Evolutionary conservation across 2,888 invertebrate genomes (phyloP), one percentile per base, ranked within the genome.

Genomic region (Escarpia spicata): DNA sequence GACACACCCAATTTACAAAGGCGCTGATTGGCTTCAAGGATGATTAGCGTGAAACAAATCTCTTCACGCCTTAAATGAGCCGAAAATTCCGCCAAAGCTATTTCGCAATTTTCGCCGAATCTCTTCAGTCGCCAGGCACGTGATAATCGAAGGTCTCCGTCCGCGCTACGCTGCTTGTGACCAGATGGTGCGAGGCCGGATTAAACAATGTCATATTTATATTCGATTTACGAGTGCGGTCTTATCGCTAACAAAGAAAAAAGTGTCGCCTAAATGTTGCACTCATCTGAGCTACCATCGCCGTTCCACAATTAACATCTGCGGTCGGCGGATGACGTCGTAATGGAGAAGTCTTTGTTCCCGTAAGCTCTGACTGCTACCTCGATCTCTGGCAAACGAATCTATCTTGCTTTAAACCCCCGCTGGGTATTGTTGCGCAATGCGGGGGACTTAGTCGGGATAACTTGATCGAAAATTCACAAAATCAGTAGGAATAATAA

Each of bases 221-320:
- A 75, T 75, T 75, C 75, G 75, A 75, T 75, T 75, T 75, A 75
- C 75, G 75, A 75, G 26, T 75, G n/a, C 75, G 26, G 26, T 75
- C 75, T 75, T 75, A 26, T 75, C 75, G 75, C 75, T 75, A 75
- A 75, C 75, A 75, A 75, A 75, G 75, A 75, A 75, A 75, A 75
- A 75, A 75, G 2, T 75, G 75, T 75, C 75, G 75, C 75, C 19
- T 75, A 75, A 75, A 75, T 75, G 75, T 75, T 75, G 6, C 6
- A 75, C 37, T 37, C n/a, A 75, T 75, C 75, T 75, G 75, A 75
- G n/a, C 75, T 26, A n/a, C 75, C 26, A 75, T 75, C 75, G 26
- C 75, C 75, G 26, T 75, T 19, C n/a, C 19, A 75, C 75, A 75
- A 75, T 75, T 75, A 75, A n/a, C 75, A 75, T 75, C 75, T 75